phyloP scores from a whole-genome alignment of 2,113 vertebrate genomes.

The Spilogale gracilis region DNA sequence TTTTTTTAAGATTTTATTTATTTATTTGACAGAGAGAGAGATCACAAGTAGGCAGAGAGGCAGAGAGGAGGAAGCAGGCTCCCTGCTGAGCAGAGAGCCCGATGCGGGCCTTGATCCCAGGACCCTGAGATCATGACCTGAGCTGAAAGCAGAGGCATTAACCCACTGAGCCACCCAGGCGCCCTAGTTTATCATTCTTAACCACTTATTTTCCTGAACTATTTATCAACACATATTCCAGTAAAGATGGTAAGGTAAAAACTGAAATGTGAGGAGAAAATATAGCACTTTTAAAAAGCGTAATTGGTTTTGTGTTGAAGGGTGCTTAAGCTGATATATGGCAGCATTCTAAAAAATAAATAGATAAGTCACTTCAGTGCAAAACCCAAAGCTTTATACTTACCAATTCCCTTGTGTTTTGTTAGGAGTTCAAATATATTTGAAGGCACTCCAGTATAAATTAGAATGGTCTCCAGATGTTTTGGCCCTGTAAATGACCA shows the following conservation, averaged over 20 bases:
- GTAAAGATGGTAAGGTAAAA: constrained; percentile 34
- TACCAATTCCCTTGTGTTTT: constrained; percentile 86
- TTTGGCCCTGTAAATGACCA: constrained; percentile 84
- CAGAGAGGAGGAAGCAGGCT: too few species aligned
- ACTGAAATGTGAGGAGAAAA: constrained; percentile 43
- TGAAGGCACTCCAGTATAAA: constrained; percentile 82
- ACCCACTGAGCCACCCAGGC: too few species aligned
- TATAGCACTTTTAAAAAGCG: constrained; percentile 60
- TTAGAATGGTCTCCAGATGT: constrained; percentile 86
- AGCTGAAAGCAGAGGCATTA: too few species aligned
- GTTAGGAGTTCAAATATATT: constrained; percentile 86
- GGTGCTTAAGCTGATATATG: constrained; percentile 34
- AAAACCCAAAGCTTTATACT: constrained; percentile 76
- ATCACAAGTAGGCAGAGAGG: too few species aligned
- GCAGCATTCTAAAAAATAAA: constrained; percentile 80
- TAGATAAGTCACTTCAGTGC: constrained; percentile 61
- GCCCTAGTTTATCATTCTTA: background rate
- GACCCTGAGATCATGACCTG: too few species aligned
- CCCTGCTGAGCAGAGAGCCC: too few species aligned
- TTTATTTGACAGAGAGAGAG: too few species aligned
- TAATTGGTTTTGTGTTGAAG: constrained; percentile 39
- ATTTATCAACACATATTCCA: constrained; percentile 58
- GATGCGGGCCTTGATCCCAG: too few species aligned
- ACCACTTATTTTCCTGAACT: constrained; percentile 47
- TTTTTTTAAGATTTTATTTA: too few species aligned